phyloP scores from a whole-genome alignment of 2,888 invertebrate genomes.

The Gortyna flavago region DNA sequence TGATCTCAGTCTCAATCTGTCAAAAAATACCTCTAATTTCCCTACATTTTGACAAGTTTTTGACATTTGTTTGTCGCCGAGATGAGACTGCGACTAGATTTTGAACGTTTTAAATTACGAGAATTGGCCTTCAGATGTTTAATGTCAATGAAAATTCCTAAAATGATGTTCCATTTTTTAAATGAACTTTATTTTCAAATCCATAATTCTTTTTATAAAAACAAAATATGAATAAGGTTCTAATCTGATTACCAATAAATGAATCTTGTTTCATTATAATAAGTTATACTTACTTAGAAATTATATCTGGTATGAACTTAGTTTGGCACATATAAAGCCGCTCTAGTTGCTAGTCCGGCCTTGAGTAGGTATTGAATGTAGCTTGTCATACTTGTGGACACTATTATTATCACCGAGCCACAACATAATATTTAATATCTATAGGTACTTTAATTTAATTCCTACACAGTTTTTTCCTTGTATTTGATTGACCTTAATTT shows the following conservation, averaged over 20 bases:
- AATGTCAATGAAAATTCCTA: not conserved
- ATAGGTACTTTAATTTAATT: not conserved
- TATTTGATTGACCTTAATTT: not conserved
- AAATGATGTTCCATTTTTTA: not conserved
- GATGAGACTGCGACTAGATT: no score
- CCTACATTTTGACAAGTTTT: no score
- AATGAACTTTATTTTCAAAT: not conserved
- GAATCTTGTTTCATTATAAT: not conserved
- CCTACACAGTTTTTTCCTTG: conserved; percentile 16
- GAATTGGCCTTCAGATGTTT: no score
- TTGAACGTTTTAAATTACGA: no score
- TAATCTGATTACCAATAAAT: not conserved
- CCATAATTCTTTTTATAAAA: not conserved
- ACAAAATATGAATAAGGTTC: not conserved
- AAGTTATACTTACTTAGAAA: not conserved
- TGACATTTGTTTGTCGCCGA: no score
- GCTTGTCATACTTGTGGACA: conserved; percentile 71
- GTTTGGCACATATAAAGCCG: conserved; percentile 54
- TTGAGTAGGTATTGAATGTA: conserved; percentile 82
- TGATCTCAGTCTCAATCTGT: no score
- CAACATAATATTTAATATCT: conserved; percentile 10
- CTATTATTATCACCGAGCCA: conserved; percentile 24
- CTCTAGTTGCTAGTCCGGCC: conserved; percentile 79
- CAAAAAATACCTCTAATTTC: no score
- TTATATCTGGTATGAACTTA: conserved; percentile 47